phyloP scores from a whole-genome alignment of 2,797 vertebrate species.

The Vespertilio murinus region DNA sequence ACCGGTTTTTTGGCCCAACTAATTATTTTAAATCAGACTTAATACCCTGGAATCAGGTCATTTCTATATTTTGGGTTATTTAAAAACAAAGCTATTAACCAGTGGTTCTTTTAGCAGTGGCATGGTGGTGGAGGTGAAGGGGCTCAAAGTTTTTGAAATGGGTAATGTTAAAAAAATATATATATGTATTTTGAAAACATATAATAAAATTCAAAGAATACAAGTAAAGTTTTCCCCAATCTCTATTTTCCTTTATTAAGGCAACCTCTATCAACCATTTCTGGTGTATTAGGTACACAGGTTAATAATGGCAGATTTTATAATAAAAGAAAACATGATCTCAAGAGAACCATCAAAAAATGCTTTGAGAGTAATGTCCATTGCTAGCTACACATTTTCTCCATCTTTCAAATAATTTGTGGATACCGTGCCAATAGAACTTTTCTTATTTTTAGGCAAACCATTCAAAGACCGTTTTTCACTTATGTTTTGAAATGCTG shows the following conservation, averaged over 20 bases:
- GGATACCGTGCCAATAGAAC: no score
- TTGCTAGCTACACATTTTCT: no score
- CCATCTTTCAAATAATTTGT: no score
- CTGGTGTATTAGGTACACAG: background rate
- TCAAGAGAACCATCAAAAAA: no score
- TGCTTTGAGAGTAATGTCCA: no score
- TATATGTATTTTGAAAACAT: background rate
- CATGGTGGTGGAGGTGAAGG: background rate
- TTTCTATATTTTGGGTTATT: background rate
- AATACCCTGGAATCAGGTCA: background rate
- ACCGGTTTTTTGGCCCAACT: no score
- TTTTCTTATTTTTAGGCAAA: no score
- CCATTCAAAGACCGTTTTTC: no score
- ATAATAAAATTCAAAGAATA: background rate
- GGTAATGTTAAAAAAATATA: no score
- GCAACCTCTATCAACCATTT: background rate
- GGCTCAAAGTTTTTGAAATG: background rate
- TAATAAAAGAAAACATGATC: no score
- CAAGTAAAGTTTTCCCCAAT: background rate
- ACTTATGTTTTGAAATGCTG: no score
- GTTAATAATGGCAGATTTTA: no score
- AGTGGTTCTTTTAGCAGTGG: constrained; percentile 1
- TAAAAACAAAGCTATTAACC: constrained; percentile 26
- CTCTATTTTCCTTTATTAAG: background rate
- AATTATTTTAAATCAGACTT: constrained; percentile 10